These are phyloP conservation scores for Zalophus californianus DNA, from an alignment of 2,797 vertebrate genomes.

Conservation along the genomic window DNA sequence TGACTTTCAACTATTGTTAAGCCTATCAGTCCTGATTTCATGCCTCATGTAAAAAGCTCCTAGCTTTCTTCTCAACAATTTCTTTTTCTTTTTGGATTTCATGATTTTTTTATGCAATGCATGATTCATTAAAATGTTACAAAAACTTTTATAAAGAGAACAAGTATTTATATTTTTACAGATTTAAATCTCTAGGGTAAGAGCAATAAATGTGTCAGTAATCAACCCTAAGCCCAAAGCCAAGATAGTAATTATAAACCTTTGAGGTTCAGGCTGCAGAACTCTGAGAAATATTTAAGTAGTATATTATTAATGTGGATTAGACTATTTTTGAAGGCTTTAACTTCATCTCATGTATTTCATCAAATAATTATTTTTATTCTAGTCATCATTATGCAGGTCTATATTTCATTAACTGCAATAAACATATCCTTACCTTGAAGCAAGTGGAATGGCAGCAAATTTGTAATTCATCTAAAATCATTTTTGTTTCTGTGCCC, in stretches of 20 bases:
- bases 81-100: background rate
- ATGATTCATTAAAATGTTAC: slow-evolving; percentile 44
- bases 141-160: slow-evolving; percentile 61
- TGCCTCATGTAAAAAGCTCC: background rate
- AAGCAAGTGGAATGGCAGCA: slow-evolving; percentile 97
- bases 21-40: background rate
- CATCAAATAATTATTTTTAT: slow-evolving; percentile 62
- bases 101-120: background rate
- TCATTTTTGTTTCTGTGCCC: slow-evolving; percentile 94
- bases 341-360: slow-evolving; percentile 25
- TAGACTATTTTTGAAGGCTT: slow-evolving; percentile 20
- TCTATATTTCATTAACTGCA: slow-evolving; percentile 43
- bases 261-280: slow-evolving; percentile 20
- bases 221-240: slow-evolving; percentile 41
- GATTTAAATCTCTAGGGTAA: slow-evolving; percentile 42
- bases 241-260: slow-evolving; percentile 47
- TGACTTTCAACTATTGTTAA: background rate
- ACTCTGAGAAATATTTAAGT: slow-evolving; percentile 13
- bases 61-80: slow-evolving; percentile 41
- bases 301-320: slow-evolving; percentile 59
- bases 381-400: background rate
- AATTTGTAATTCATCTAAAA: slow-evolving; percentile 96
- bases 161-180: slow-evolving; percentile 26
- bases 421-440: slow-evolving; percentile 91
- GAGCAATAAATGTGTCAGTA: slow-evolving; percentile 36